These are phyloP conservation scores for Alviniconcha marisindica DNA, from an alignment of 1,140 invertebrate genomes.

Conservation along the genomic window DNA sequence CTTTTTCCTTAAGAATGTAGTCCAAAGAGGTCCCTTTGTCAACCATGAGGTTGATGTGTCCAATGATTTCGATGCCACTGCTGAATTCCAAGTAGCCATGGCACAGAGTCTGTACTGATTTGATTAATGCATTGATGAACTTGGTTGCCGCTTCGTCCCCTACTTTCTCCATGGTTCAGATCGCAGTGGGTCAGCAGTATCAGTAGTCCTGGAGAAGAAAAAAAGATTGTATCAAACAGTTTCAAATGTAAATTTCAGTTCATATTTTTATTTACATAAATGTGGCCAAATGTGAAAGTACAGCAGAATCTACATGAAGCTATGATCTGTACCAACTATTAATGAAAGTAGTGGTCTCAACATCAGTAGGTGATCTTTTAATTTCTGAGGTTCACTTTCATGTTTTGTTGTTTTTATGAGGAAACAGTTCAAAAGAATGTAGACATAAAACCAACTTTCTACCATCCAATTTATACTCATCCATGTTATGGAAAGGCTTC, in stretches of 20 bases:
- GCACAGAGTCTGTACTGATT: slow-evolving; percentile 52
- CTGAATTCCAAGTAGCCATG: slow-evolving; percentile 57
- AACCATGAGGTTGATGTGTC: slow-evolving; percentile 55
- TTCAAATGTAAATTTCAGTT: not conserved
- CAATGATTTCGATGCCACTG: slow-evolving; percentile 55
- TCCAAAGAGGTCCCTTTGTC: slow-evolving; percentile 50
- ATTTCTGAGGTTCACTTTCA: no score
- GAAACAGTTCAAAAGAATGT: no score
- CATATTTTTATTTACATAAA: no score
- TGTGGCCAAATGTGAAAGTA: no score
- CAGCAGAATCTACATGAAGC: no score
- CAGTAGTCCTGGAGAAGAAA: not conserved
- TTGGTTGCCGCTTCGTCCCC: slow-evolving; percentile 48
- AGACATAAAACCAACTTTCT: no score
- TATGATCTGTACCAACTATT: no score
- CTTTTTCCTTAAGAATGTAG: slow-evolving; percentile 55
- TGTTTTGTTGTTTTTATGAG: no score
- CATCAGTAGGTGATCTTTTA: no score
- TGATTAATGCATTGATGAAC: slow-evolving; percentile 51
- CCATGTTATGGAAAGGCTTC: no score
- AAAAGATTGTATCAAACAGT: not conserved
- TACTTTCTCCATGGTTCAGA: slow-evolving; percentile 31
- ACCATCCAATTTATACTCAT: no score
- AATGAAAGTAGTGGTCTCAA: no score
- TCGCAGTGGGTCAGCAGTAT: not conserved